These are phyloP conservation scores for Epistrophe eligans DNA, from an alignment of 2,888 invertebrate species.

Conservation along the genomic window DNA sequence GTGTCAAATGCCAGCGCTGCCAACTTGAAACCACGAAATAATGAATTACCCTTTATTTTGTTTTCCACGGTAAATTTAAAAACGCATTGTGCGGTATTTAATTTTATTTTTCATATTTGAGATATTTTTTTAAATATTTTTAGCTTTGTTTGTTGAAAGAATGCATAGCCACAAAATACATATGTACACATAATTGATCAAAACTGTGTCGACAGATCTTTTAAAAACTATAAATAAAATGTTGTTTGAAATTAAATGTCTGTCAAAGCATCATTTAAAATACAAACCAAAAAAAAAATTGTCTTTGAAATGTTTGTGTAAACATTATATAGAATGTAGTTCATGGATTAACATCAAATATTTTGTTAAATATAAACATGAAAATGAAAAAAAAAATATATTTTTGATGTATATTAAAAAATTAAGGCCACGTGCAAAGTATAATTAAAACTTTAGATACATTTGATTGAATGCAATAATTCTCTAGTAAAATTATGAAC, in stretches of 20 bases:
- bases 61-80: not conserved
- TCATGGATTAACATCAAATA: not conserved
- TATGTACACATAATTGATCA: conserved; percentile 10
- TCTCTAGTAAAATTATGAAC: too few relatives aligned
- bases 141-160: conserved; percentile 2
- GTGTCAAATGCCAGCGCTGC: too few relatives aligned
- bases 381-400: not conserved
- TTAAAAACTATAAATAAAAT: conserved; percentile 34
- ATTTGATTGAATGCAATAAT: too few relatives aligned
- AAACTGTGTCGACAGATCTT: conserved; percentile 36
- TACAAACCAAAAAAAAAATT: not conserved
- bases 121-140: conserved; percentile 8
- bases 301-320: conserved; percentile 10
- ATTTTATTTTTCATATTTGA: not conserved
- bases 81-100: not conserved
- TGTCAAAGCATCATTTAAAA: conserved; percentile 53
- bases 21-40: too few relatives aligned
- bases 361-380: not conserved
- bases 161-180: not conserved
- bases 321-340: conserved; percentile 1
- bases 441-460: too few relatives aligned
- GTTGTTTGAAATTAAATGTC: conserved; percentile 37
- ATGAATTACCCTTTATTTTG: too few relatives aligned
- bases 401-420: not conserved
- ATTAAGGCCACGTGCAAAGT: too few relatives aligned